Conservation (phyloP, 2,113 vertebrate species). For the Microcebus murinus region DNA sequence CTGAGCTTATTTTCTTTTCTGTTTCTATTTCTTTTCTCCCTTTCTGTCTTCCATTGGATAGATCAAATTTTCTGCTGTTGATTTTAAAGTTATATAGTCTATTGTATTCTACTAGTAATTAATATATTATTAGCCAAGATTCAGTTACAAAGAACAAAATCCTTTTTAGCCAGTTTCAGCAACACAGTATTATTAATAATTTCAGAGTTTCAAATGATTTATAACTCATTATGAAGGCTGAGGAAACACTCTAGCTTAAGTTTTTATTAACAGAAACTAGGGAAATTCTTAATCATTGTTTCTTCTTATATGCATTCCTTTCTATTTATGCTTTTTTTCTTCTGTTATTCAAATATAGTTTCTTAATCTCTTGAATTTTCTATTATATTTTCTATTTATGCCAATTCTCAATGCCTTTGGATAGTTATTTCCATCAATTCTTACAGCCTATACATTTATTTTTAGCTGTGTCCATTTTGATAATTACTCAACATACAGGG, state of each 20-base stretch:
- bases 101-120: not conserved
- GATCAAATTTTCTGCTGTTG: not conserved
- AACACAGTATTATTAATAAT: not conserved
- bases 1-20: not conserved
- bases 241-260: not conserved
- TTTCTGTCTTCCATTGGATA: not conserved
- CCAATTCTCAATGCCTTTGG: not conserved
- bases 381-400: not conserved
- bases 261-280: not conserved
- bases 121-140: not conserved
- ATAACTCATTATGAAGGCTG: not conserved
- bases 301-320: slow-evolving; percentile 1
- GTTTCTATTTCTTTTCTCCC: not conserved
- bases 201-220: not conserved
- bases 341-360: not conserved
- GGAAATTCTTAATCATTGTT: slow-evolving; percentile 1
- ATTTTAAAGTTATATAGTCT: not conserved
- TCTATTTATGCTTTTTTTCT: not conserved
- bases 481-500: not conserved
- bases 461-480: not conserved
- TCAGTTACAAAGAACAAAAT: slow-evolving; percentile 2
- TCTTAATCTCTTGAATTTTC: not conserved
- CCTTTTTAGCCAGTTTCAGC: not conserved
- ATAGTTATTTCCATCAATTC: not conserved
- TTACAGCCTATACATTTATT: not conserved